Evolutionary conservation across 2,797 vertebrate genomes (phyloP), one percentile per base, ranked within the genome.

Genomic region (Leptodactylus fallax): DNA sequence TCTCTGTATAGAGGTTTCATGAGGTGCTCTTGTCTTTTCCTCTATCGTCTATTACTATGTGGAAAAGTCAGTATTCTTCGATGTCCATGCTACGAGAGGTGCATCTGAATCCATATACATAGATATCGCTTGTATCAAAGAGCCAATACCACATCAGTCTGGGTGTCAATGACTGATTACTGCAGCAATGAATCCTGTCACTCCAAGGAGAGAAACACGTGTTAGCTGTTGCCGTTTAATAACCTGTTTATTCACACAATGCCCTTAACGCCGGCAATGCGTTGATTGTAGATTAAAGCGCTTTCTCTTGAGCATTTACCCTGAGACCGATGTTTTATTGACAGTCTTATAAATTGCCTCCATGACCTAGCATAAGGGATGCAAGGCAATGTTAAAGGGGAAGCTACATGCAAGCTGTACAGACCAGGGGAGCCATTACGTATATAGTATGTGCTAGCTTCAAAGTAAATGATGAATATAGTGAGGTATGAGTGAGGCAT

Each of bases 181-280:
- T 82, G 86, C 49, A 5, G 67, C 80, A 87, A 87, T 82, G 63
- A 82, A 81, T 81, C 79, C 79, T 82, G 86, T 76, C 80, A 87
- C 86, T 76, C 79, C 11, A 47, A 51, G 55, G 55, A 49, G 56
- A 51, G 21, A 67, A 65, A 87, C 86, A 87, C 49, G 71, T 87
- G 80, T 87, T 72, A 21, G 69, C 71, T 36, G 47, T 77, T 82
- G 71, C 79, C 82, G 69, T 87, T 87, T 82, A 87, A 81, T 82
- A 87, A 76, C 69, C 86, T 87, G 79, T 82, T 87, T 82, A 87
- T 81, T 81, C 79, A 85, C 45, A 85, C 83, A 51, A 77, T 60
- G 45, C 71, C 83, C 83, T 77, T 63, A 63, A 85, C 71, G n/a
- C 55, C 83, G 13, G 71, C 71, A 51, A 85, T 63, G 83, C 53